Conservation (phyloP, 2,888 invertebrate species). For the Darwinula stevensoni region DNA sequence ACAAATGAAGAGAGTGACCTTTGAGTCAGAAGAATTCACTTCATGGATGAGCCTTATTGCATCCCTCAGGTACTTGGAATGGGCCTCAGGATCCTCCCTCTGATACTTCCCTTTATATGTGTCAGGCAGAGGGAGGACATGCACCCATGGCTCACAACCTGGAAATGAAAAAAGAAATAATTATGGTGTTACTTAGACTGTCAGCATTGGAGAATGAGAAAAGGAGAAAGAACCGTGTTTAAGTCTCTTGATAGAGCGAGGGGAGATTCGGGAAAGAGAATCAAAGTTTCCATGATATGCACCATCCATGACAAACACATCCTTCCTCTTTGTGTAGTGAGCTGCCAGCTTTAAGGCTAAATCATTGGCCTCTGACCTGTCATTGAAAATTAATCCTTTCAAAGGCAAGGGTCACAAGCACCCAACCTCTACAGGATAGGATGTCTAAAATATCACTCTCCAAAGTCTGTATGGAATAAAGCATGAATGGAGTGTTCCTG, state of each 20-base stretch:
- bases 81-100: too few species aligned
- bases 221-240: background rate
- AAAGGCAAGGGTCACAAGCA: too few species aligned
- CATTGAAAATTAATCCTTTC: constrained; percentile 21
- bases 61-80: too few species aligned
- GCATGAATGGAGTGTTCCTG: background rate
- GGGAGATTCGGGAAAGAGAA: constrained; percentile 10
- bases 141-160: background rate
- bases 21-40: too few species aligned
- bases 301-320: constrained; percentile 17
- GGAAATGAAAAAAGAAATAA: background rate
- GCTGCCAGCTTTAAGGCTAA: constrained; percentile 24
- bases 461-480: too few species aligned
- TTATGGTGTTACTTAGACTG: background rate
- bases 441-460: too few species aligned
- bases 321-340: constrained; percentile 20
- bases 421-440: too few species aligned
- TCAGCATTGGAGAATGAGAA: too few species aligned
- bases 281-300: constrained; percentile 26
- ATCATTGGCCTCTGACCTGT: constrained; percentile 29
- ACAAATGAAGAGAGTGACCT: too few species aligned
- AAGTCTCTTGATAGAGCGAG: background rate
- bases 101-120: too few species aligned
- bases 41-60: too few species aligned
- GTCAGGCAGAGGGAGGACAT: background rate